Conservation (phyloP, 2,797 vertebrate genomes). For the Rousettus madagascariensis region DNA sequence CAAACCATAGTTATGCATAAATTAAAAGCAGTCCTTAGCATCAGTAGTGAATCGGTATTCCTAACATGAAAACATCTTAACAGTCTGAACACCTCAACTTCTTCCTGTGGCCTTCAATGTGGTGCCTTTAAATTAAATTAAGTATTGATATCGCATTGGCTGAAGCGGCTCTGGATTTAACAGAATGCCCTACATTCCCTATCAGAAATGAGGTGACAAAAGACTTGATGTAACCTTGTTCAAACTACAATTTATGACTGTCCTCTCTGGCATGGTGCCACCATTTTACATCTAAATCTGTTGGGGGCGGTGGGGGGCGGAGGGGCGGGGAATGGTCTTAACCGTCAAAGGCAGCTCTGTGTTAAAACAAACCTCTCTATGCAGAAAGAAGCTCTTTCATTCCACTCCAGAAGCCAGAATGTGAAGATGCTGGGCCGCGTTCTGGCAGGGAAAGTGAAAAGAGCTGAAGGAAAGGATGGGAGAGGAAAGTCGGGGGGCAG, state of each 20-base stretch:
- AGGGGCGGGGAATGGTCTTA: background rate
- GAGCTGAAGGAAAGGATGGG: background rate
- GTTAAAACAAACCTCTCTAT: slow-evolving; percentile 45
- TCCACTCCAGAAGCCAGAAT: slow-evolving; percentile 49
- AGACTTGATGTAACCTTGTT: background rate
- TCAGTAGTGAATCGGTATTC: background rate
- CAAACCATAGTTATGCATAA: background rate
- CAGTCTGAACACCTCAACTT: background rate
- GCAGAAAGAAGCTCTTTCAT: slow-evolving; percentile 68
- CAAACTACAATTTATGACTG: background rate
- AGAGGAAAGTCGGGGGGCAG: background rate
- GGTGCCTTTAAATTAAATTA: background rate
- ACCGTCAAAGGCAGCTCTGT: slow-evolving; percentile 70
- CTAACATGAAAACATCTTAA: background rate
- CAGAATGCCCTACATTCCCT: background rate
- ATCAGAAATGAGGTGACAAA: background rate
- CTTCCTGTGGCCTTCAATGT: accelerated
- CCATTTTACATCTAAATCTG: background rate
- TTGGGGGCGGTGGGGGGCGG: background rate
- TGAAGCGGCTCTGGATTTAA: background rate
- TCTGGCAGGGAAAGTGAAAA: background rate
- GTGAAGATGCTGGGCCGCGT: background rate
- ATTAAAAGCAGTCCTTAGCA: background rate
- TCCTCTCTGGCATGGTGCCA: slow-evolving; percentile 10
- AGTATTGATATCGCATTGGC: background rate